Evolutionary conservation across 2,888 invertebrate species (phyloP).

Genomic region (Heteropelma amictum): DNA sequence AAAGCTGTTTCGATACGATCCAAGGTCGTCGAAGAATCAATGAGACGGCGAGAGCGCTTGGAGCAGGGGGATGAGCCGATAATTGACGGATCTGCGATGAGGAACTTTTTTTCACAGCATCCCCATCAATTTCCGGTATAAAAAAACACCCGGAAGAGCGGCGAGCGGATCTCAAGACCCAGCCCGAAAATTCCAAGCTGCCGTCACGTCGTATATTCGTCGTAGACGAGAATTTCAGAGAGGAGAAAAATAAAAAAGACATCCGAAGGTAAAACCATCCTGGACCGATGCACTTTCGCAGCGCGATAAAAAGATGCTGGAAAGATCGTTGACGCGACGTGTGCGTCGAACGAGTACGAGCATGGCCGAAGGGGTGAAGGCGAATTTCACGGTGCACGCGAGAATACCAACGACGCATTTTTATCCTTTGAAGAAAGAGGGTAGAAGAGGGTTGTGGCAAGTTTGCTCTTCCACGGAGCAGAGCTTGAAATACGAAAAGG

Average conservation of each 20-base stretch:
- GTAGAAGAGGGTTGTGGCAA: neutral
- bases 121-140: no score
- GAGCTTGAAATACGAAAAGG: slow-evolving; percentile 38
- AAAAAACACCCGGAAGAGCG: no score
- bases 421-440: no score
- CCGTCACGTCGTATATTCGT: no score
- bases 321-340: neutral
- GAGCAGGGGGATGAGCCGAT: no score
- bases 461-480: neutral
- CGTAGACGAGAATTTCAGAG: slow-evolving; percentile 18
- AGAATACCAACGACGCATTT: slow-evolving; percentile 65
- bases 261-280: neutral
- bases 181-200: no score
- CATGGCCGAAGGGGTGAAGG: neutral
- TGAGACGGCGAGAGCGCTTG: neutral
- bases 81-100: no score
- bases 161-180: no score
- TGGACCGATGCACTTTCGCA: neutral
- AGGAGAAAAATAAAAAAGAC: neutral
- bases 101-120: no score
- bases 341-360: neutral
- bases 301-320: neutral
- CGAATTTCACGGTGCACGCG: slow-evolving; percentile 8
- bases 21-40: neutral
- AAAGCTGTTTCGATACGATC: slow-evolving; percentile 1